Evolutionary conservation across 2,113 vertebrate species (phyloP).

Genomic region (Labrus mixtus): DNA sequence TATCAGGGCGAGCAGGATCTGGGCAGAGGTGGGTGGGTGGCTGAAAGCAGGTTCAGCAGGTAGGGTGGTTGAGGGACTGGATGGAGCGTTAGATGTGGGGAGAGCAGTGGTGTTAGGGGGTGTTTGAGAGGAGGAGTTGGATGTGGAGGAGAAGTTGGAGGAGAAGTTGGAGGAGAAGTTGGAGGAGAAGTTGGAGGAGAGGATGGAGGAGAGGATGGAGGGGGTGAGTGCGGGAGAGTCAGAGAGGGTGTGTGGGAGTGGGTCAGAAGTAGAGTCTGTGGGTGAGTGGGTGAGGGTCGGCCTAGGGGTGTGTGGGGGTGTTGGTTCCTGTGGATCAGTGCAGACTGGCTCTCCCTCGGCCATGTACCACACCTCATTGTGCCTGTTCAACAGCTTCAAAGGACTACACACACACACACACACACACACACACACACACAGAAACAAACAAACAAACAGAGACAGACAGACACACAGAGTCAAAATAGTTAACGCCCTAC

Average conservation of each 20-base stretch:
- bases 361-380: constrained; percentile 87
- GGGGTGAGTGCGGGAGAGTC: constrained; percentile 27
- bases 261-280: neutral
- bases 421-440: too few relatives aligned
- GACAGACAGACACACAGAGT: constrained; percentile 36
- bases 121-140: constrained; percentile 42
- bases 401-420: constrained; percentile 78
- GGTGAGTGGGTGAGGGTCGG: constrained; percentile 19
- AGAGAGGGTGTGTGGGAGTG: constrained; percentile 35
- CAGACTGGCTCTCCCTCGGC: constrained; percentile 77
- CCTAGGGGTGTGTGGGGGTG: constrained; percentile 56
- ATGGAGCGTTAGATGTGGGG: constrained; percentile 21
- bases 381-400: constrained; percentile 83
- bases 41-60: neutral
- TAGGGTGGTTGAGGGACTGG: constrained; percentile 8
- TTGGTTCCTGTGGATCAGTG: constrained; percentile 62
- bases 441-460: constrained; percentile 15
- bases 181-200: constrained; percentile 40
- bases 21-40: constrained; percentile 17
- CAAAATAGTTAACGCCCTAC: neutral
- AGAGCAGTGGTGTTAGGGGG: constrained; percentile 2
- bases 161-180: constrained; percentile 13
- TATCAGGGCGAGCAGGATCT: constrained; percentile 9
- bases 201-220: constrained; percentile 16
- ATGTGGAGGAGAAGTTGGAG: neutral